These are phyloP conservation scores for Eulemur mongoz DNA, from an alignment of 2,797 vertebrate genomes.

Conservation along the genomic window DNA sequence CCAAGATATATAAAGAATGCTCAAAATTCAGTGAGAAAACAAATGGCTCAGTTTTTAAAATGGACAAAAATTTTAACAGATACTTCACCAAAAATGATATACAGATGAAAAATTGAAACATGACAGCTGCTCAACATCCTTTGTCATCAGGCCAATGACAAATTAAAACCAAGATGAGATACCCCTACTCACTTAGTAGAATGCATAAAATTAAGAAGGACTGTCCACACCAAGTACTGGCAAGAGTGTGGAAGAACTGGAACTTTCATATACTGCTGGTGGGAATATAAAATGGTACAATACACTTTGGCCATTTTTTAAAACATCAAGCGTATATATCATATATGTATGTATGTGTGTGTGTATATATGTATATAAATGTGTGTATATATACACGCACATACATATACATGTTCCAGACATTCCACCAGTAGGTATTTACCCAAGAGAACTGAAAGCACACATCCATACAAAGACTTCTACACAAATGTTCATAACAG, in stretches of 20 bases:
- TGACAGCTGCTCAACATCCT: background rate
- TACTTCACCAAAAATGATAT: background rate
- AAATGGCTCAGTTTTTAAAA: background rate
- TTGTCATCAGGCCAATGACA: background rate
- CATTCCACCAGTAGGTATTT: background rate
- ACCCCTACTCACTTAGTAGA: background rate
- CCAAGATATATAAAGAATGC: background rate
- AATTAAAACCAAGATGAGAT: background rate
- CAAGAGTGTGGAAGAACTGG: background rate
- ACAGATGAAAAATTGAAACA: background rate
- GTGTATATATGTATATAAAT: background rate
- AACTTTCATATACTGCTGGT: background rate
- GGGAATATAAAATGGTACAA: background rate
- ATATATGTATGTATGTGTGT: background rate
- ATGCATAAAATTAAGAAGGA: background rate
- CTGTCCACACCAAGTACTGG: background rate
- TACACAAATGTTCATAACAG: background rate
- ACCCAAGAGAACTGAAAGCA: background rate
- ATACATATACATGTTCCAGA: background rate
- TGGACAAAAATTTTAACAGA: background rate
- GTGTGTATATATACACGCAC: accelerated
- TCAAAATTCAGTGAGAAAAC: background rate
- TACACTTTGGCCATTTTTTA: background rate
- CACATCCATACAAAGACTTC: background rate
- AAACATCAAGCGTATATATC: background rate